Percentiles rank a stretch among this genome's conserved stretches.
Conservation (phyloP, 2,797 vertebrate genomes). For the Falco concolor region DNA sequence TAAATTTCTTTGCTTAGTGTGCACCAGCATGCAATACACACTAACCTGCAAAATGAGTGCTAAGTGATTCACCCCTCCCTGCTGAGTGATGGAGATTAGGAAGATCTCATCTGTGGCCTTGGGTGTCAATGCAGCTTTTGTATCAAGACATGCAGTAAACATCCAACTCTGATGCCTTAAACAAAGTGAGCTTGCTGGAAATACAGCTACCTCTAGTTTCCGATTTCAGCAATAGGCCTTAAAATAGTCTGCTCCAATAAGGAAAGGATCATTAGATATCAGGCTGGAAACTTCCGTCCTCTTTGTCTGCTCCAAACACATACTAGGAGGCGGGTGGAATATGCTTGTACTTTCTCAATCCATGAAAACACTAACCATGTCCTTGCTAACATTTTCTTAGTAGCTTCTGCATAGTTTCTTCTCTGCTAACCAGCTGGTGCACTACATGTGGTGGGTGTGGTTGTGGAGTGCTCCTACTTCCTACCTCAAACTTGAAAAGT, state of each 20-base stretch:
- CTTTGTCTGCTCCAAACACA: not conserved
- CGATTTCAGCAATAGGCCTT: not conserved
- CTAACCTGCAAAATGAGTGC: slow-evolving; percentile 54
- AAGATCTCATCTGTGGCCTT: slow-evolving; percentile 10
- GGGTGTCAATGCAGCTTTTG: slow-evolving; percentile 13
- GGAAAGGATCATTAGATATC: not conserved
- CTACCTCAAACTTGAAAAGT: not conserved
- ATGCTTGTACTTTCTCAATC: not conserved
- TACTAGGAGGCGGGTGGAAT: not conserved
- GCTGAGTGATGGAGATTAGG: not conserved
- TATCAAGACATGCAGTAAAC: slow-evolving; percentile 57
- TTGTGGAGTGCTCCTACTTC: not conserved
- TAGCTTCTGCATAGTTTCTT: not conserved
- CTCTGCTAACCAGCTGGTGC: slow-evolving; percentile 39
- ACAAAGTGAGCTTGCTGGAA: slow-evolving; percentile 44
- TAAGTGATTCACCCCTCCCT: not conserved
- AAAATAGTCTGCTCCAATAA: not conserved
- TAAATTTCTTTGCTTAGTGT: slow-evolving; percentile 35
- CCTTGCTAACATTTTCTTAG: slow-evolving; percentile 24
- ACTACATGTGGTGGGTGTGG: not conserved
- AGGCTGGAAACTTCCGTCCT: not conserved
- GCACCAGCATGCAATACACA: slow-evolving; percentile 36
- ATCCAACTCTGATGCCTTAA: slow-evolving; percentile 63
- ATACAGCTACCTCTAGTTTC: not conserved
- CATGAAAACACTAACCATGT: slow-evolving; percentile 6